A percentile compares a stretch with the other conserved stretches of the same genome.
Evolutionary conservation across 2,888 invertebrate genomes (phyloP).

Genomic region (Gymnoscelis rufifasciata): DNA sequence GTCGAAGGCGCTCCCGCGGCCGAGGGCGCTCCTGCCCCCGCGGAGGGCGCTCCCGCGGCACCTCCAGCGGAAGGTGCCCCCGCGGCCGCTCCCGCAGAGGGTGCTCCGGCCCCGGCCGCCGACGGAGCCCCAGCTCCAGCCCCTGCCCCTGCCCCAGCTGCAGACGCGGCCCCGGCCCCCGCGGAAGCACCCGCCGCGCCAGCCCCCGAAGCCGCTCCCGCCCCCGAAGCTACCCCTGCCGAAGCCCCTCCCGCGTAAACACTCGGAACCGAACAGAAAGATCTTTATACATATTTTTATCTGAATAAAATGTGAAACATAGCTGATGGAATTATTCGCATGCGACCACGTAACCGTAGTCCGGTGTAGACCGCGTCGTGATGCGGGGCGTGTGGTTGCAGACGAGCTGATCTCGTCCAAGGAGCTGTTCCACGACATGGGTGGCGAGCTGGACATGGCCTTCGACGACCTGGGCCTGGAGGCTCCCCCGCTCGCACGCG

Average conservation of each 20-base stretch:
- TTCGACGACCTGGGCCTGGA: conserved; percentile 83
- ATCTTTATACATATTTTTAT: conserved; percentile 43
- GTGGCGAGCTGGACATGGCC: conserved; percentile 94
- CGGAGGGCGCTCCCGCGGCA: conserved; percentile 42
- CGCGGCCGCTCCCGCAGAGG: conserved; percentile 42
- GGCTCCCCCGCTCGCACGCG: conserved; percentile 31
- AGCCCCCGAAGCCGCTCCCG: conserved; percentile 28
- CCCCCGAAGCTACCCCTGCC: conserved; percentile 31
- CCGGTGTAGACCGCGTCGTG: conserved; percentile 20
- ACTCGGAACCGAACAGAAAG: no score
- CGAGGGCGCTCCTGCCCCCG: conserved; percentile 18
- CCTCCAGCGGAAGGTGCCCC: conserved; percentile 34
- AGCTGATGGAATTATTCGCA: conserved; percentile 71
- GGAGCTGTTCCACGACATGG: conserved; percentile 94
- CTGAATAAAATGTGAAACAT: conserved; percentile 54
- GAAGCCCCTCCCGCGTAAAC: conserved; percentile 31
- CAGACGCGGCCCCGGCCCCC: conserved; percentile 30
- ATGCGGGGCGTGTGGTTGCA: conserved; percentile 58
- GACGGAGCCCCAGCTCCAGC: conserved; percentile 27
- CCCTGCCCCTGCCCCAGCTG: conserved; percentile 26
- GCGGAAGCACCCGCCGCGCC: conserved; percentile 30
- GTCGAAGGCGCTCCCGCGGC: conserved; percentile 43
- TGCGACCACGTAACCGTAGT: conserved; percentile 10
- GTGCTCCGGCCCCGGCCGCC: conserved; percentile 41
- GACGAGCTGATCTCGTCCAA: conserved; percentile 92